Evolutionary conservation across 2,797 vertebrate species (phyloP).

Genomic region (Gambelia wislizenii): DNA sequence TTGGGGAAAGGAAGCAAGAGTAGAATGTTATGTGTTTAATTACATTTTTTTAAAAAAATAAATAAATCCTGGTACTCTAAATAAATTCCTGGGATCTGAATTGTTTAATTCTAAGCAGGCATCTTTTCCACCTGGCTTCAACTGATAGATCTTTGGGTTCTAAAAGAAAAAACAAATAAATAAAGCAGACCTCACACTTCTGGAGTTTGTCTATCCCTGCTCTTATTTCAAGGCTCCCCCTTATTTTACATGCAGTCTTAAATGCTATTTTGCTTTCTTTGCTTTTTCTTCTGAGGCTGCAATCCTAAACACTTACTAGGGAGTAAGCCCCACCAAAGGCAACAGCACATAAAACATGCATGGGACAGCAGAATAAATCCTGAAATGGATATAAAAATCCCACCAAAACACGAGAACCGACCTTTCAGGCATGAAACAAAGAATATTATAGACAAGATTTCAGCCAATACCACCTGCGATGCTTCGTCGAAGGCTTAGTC

Average conservation of each 20-base stretch:
- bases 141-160: not conserved
- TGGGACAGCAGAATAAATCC: not conserved
- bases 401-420: not conserved
- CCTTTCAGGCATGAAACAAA: not conserved
- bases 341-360: not conserved
- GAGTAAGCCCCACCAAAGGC: too few species aligned
- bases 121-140: not conserved
- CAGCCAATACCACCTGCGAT: not conserved
- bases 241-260: not conserved
- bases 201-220: not conserved
- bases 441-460: not conserved
- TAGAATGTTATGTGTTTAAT: not conserved
- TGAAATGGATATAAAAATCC: not conserved
- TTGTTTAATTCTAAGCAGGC: not conserved
- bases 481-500: slow-evolving; percentile 15
- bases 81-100: not conserved
- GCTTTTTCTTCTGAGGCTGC: not conserved
- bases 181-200: not conserved
- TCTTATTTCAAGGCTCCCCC: not conserved
- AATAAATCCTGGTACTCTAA: not conserved
- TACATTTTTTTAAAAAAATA: too few species aligned
- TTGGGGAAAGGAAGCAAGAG: not conserved
- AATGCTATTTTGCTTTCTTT: not conserved
- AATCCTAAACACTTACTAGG: not conserved
- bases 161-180: not conserved